Evolutionary conservation across 37 sponge, comb jelly and placozoan genomes (phyloP).

Genomic region (Ianthella basta): DNA sequence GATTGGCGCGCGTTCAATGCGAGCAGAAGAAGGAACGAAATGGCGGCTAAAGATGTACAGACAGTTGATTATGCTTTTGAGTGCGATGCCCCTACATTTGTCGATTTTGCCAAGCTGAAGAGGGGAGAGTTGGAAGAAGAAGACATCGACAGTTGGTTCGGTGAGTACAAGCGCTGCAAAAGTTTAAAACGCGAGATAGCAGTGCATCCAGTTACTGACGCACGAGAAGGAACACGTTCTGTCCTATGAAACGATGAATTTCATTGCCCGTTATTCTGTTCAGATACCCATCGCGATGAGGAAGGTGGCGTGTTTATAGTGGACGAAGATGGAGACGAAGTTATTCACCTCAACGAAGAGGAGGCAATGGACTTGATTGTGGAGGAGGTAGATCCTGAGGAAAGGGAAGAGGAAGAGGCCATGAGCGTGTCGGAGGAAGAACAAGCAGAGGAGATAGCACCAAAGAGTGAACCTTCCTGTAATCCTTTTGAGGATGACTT

Average conservation of each 20-base stretch:
- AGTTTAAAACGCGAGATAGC: neutral
- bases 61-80: constrained; percentile 48
- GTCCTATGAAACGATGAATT: too few relatives aligned
- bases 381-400: constrained; percentile 6
- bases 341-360: constrained; percentile 6
- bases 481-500: constrained; percentile 16
- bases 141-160: constrained; percentile 72
- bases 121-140: constrained; percentile 50
- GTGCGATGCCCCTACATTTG: constrained; percentile 67
- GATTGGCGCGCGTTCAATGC: too few relatives aligned
- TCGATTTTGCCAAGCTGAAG: constrained; percentile 57
- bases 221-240: too few relatives aligned
- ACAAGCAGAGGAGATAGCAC: neutral
- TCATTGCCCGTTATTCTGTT: neutral
- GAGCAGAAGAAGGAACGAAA: too few relatives aligned
- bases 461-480: neutral
- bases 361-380: neutral
- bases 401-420: neutral
- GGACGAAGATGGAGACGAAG: constrained; percentile 3
- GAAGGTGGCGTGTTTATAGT: constrained; percentile 20
- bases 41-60: neutral
- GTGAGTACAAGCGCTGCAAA: constrained; percentile 27
- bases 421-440: neutral
- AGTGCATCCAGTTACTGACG: too few relatives aligned
- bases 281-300: constrained; percentile 2